Conservation (phyloP, 37 sponge, comb jelly and placozoan species). For the Oscarella lobularis region DNA sequence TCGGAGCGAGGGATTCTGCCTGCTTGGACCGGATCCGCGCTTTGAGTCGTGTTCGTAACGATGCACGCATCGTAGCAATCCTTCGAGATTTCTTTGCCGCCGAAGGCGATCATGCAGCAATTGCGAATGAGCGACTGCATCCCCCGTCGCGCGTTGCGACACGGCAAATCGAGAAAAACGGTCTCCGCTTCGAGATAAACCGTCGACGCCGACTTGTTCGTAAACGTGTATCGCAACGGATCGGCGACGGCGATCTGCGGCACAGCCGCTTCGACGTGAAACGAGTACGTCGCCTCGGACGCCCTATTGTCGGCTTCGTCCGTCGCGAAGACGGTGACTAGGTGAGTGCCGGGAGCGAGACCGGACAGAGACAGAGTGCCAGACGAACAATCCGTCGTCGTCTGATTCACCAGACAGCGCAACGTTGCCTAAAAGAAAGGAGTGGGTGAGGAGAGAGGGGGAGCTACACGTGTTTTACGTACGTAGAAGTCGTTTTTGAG, state of each 20-base stretch:
- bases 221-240: background rate
- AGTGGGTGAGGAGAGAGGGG: too few species aligned
- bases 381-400: background rate
- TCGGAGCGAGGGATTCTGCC: background rate
- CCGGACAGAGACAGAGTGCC: background rate
- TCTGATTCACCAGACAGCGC: background rate
- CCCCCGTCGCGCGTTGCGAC: background rate
- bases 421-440: background rate
- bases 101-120: background rate
- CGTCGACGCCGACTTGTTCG: background rate
- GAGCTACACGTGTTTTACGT: background rate
- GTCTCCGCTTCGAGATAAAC: background rate
- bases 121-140: background rate
- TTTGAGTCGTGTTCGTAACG: too few species aligned
- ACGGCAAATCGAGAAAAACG: background rate
- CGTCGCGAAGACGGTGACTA: background rate
- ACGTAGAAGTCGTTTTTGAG: background rate
- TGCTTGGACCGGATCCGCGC: too few species aligned
- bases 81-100: background rate
- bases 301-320: background rate
- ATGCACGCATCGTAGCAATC: too few species aligned
- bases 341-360: background rate
- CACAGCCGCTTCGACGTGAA: background rate
- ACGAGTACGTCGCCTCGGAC: background rate
- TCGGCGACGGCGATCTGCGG: background rate